A percentile compares a stretch with the other conserved stretches of the same genome.
These are phyloP conservation scores for Sipha maydis DNA, from an alignment of 2,888 invertebrate species.

Conservation along the genomic window DNA sequence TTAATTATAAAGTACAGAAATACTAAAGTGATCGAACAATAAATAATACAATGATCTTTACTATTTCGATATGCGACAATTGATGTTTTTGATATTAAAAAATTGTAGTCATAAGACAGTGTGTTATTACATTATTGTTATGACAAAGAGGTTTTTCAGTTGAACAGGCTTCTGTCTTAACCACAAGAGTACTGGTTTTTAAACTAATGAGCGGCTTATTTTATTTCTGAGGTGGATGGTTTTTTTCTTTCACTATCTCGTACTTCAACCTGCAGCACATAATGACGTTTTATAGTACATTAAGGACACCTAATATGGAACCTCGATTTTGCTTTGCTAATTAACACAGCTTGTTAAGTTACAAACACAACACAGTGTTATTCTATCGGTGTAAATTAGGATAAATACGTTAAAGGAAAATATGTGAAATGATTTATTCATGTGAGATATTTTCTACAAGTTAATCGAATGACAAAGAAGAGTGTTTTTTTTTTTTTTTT, in stretches of 20 bases:
- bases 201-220: slow-evolving; percentile 22
- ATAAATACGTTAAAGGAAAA: too few species aligned
- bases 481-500: too few species aligned
- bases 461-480: too few species aligned
- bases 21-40: background rate
- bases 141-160: slow-evolving; percentile 26
- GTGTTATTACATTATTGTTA: background rate
- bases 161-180: background rate
- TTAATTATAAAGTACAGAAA: too few species aligned
- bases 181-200: slow-evolving; percentile 11
- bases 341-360: background rate
- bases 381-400: too few species aligned
- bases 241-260: background rate
- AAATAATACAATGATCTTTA: background rate
- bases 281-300: background rate
- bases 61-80: background rate
- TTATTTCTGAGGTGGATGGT: slow-evolving; percentile 11
- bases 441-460: too few species aligned
- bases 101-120: background rate
- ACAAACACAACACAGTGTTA: background rate
- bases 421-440: too few species aligned
- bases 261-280: background rate
- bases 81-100: background rate
- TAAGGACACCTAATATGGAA: background rate
- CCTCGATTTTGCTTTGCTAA: background rate